Conservation (phyloP, 2,797 vertebrate species). For the Notolabrus celidotus region DNA sequence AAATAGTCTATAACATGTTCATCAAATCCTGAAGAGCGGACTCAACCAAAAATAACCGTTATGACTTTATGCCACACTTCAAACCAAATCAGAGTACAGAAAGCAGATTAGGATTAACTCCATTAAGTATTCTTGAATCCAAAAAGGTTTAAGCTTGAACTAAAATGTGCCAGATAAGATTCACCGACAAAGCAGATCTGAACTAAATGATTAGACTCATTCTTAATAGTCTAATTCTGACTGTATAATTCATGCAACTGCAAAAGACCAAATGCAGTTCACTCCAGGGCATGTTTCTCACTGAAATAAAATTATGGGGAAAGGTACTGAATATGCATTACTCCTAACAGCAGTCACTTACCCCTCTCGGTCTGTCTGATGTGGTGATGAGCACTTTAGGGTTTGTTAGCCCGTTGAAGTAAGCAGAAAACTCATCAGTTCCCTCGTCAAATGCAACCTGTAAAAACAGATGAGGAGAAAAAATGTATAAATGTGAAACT, state of each 20-base stretch:
- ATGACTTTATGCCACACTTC: no score
- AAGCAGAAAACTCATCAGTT: conserved; percentile 98
- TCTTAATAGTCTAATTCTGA: no score
- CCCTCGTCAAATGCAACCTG: conserved; percentile 96
- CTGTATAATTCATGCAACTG: no score
- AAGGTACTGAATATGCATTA: no score
- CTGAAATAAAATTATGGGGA: background rate
- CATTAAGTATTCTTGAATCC: no score
- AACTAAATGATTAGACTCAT: no score
- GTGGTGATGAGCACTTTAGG: conserved; percentile 99
- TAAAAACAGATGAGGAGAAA: conserved; percentile 2
- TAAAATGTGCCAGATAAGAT: no score
- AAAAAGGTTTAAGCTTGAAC: no score
- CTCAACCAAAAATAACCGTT: no score
- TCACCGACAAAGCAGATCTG: no score
- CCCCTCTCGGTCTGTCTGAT: conserved; percentile 96
- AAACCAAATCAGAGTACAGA: no score
- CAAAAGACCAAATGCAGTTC: background rate
- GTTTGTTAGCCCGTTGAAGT: conserved; percentile 93
- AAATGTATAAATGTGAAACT: background rate
- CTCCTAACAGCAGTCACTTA: conserved; percentile 67
- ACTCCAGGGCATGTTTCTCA: background rate
- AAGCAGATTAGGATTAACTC: no score
- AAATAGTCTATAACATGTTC: background rate
- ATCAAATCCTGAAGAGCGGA: background rate